Base-by-base conservation (phyloP, 2,888 invertebrate genomes). In the Vannuccia rotundouncinata region DNA sequence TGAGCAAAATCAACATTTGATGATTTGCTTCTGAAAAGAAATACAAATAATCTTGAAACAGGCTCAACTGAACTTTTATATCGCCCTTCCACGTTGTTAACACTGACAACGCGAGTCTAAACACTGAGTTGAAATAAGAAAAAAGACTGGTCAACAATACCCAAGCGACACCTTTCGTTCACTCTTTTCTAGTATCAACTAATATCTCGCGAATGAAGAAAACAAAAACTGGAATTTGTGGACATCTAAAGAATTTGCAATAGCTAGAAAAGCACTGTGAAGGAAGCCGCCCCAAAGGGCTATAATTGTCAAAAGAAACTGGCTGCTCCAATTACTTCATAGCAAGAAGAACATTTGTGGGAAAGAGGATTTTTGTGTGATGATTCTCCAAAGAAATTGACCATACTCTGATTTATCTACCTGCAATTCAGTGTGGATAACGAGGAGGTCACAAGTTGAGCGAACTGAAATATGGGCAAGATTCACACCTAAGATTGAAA, bases 1-100 rank as follows among this genome's bases (percentile, higher is more conserved):
- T 75, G 27, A 29, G 75, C 75, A 75, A 75, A 75, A 29, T 31
- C 2, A 5, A 75, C 75, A 13, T 75, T 75, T 31, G 22, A 75
- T 29, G 31, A 29, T 22, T 75, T 22, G 75, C 22, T 75, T 5
- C 5, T 75, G 31, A 1, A 75, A 31, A 29, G 75, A 29, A 75
- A 75, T 22, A 75, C 30, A 29, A 75, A 2, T 2, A 75, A 17
- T 75, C 31, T 75, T 13, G 2, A 10, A 2, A 75, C 75, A 29
- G 75, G 75, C 30, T 29, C 75, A 75, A 31, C 31, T 17, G 75
- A 75, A 10, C 75, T 75, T 5, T 5, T 75, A 29, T 31, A 29
- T 31, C 75, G 75, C 5, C 25, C 13, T 31, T 29, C 75, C 29
- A 75, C 10, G 17, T 27, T 75, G 27, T 75, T 29, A 31, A 31